These are phyloP conservation scores for Pangasius macronema DNA, from an alignment of 2,797 vertebrate genomes.

Conservation along the genomic window DNA sequence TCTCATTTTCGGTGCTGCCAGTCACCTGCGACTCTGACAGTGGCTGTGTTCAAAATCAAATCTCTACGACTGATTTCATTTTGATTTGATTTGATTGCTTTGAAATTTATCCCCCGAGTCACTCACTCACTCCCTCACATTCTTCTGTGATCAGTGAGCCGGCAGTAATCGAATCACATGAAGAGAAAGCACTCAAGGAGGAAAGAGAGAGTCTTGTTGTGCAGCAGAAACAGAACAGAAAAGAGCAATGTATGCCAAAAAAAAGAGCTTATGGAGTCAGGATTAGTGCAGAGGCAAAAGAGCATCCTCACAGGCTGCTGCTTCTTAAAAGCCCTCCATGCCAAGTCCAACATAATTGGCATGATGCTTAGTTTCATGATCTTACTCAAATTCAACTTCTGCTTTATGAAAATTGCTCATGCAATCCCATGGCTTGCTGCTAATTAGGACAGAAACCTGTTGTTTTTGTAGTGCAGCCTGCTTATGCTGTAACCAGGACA, in stretches of 20 bases:
- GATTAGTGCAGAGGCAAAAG: conserved; percentile 1
- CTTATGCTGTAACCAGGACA: background rate
- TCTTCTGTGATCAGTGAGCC: conserved; percentile 62
- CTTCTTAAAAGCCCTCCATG: conserved; percentile 23
- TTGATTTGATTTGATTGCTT: conserved; percentile 41
- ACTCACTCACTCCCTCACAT: conserved; percentile 59
- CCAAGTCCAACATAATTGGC: background rate
- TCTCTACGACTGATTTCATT: conserved; percentile 31
- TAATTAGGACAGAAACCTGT: conserved; percentile 30
- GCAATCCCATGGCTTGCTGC: background rate
- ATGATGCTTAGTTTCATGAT: background rate
- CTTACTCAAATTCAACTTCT: background rate
- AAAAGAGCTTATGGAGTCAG: conserved; percentile 36
- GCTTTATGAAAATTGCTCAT: background rate
- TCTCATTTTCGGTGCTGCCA: conserved; percentile 28
- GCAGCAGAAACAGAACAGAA: conserved; percentile 23
- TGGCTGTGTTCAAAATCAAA: conserved; percentile 54
- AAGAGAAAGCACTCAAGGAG: conserved; percentile 52
- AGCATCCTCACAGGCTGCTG: conserved; percentile 29
- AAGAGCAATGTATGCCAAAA: conserved; percentile 30
- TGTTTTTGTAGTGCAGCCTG: background rate
- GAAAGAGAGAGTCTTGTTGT: conserved; percentile 44
- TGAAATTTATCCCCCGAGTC: conserved; percentile 54
- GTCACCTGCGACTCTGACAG: conserved; percentile 42
- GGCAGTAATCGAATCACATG: conserved; percentile 65